phyloP scores from a whole-genome alignment of 2,797 vertebrate genomes.

The Crocodylus rhombifer region DNA sequence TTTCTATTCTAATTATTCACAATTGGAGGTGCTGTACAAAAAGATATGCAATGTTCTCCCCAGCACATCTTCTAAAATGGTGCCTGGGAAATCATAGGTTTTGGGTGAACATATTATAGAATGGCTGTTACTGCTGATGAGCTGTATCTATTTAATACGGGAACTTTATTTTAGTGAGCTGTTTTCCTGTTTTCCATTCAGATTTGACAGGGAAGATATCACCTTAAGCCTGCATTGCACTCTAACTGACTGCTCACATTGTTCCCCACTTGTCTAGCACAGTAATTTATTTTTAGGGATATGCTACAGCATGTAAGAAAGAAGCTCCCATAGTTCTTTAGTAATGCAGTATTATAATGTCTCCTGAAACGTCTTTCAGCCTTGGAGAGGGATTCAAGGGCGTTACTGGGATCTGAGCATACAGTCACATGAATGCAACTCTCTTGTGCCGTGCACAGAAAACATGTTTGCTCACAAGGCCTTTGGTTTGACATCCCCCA shows the following conservation, averaged over 20 bases:
- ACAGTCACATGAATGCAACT: neutral
- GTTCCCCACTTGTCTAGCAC: slow-evolving; percentile 35
- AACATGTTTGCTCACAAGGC: neutral
- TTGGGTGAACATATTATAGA: slow-evolving; percentile 3
- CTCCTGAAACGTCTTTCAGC: neutral
- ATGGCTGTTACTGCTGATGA: slow-evolving; percentile 6
- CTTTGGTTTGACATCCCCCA: neutral
- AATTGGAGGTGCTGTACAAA: slow-evolving; percentile 73
- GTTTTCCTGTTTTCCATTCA: slow-evolving; percentile 42
- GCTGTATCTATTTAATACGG: neutral
- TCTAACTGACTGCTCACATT: slow-evolving; percentile 57
- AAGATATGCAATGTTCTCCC: slow-evolving; percentile 58
- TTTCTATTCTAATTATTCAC: slow-evolving; percentile 82
- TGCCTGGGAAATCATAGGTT: slow-evolving; percentile 39
- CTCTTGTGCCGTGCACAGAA: neutral
- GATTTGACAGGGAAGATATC: slow-evolving; percentile 4
- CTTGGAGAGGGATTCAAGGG: neutral
- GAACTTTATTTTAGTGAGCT: slow-evolving; percentile 24
- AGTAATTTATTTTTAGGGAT: slow-evolving; percentile 58
- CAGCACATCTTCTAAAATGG: slow-evolving; percentile 65
- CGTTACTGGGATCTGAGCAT: neutral
- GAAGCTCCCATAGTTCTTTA: neutral
- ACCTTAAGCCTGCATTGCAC: neutral
- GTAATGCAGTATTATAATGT: neutral
- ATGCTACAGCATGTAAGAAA: neutral